Evolutionary conservation across 2,797 vertebrate species (phyloP), one percentile per base, ranked within the genome.

Genomic region (Thaleichthys pacificus): DNA sequence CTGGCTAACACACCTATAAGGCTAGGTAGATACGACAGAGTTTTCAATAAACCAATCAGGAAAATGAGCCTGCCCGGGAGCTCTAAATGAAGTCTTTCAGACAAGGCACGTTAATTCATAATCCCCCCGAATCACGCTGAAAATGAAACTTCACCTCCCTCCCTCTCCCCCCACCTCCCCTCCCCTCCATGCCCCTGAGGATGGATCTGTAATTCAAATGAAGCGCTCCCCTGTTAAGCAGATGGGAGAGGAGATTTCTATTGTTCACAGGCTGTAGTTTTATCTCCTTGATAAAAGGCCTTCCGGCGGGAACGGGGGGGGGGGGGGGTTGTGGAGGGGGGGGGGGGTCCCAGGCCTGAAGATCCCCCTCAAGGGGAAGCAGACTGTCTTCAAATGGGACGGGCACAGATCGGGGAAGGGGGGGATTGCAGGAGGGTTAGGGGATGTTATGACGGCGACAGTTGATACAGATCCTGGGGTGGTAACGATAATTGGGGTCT

Each of bases 211-310:
- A 91, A 92, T 91, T 89, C 88, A 90, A 92, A 92, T 92, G 79
- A 91, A 91, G 88, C 83, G 82, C 85, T 85, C 85, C 81, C 78
- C 79, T 65, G 81, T 91, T 89, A 87, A 90, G 81, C 91, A 93
- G 92, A 92, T 93, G 92, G 91, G 89, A 87, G 87, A 88, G 85
- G 86, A 89, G 87, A 90, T 88, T 85, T 86, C 88, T 84, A 92
- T 92, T 92, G 90, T 93, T 91, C 85, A 87, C 87, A 83, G 84
- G 84, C 85, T 86, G 84, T 86, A 87, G 78, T 90, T 90, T 91
- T 89, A 88, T 89, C 81, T 78, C 80, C 82, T 72, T 76, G 86
- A 84, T 88, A 89, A 84, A 85, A 88, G 87, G 82, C 83, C 86
- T 88, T 85, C 82, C 85, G 86, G 80, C 84, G 74, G 83, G 12